Evolutionary conservation across 2,888 invertebrate genomes (phyloP).

Genomic region (Alloscopus bannaensis): DNA sequence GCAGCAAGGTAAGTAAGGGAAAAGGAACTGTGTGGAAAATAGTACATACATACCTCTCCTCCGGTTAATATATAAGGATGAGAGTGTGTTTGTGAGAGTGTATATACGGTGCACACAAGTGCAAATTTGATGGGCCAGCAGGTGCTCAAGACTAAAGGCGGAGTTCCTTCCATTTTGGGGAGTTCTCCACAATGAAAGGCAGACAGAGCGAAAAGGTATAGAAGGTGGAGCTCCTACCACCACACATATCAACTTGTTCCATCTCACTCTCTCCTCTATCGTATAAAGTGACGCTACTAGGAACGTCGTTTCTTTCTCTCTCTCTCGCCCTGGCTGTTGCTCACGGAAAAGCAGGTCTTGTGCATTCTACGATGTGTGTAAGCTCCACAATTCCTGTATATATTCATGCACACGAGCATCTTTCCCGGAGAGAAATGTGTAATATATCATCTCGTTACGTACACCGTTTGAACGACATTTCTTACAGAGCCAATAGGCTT

Average conservation of each 20-base stretch:
- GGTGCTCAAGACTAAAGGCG: slow-evolving; percentile 72
- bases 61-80: too few species aligned
- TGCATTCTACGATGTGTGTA: too few species aligned
- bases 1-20: neutral
- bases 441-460: slow-evolving; percentile 57
- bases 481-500: slow-evolving; percentile 45
- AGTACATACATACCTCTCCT: too few species aligned
- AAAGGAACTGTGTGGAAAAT: slow-evolving; percentile 25
- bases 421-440: too few species aligned
- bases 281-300: neutral
- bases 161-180: slow-evolving; percentile 65
- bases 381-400: slow-evolving; percentile 12
- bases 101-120: slow-evolving; percentile 68
- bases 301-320: neutral
- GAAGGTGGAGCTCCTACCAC: slow-evolving; percentile 70
- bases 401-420: too few species aligned
- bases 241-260: slow-evolving; percentile 53
- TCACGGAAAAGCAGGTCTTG: too few species aligned
- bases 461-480: slow-evolving; percentile 54
- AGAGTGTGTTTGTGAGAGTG: too few species aligned
- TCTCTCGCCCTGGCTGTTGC: neutral
- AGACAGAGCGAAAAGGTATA: slow-evolving; percentile 60
- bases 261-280: slow-evolving; percentile 19
- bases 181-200: slow-evolving; percentile 58
- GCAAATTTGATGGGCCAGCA: slow-evolving; percentile 73